Evolutionary conservation across 2,888 invertebrate genomes (phyloP), one percentile per base, ranked within the genome.

Genomic region (Eupithecia abbreviata): DNA sequence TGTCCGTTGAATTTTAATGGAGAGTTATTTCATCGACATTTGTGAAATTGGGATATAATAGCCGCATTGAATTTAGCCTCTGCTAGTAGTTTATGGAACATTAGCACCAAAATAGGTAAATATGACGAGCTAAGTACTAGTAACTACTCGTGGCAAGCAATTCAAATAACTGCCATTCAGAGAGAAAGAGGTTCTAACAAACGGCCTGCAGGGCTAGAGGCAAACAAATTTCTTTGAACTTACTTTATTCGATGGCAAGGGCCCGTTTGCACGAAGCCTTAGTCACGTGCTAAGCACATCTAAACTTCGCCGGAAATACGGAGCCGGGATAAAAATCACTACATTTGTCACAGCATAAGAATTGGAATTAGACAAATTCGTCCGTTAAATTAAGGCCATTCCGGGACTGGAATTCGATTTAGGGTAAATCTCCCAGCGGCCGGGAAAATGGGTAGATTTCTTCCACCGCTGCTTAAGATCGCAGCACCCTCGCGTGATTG

Each of bases 291-390:
- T 81, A 81, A 82, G 82, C 82, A 84, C 82, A 79, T 70, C 72
- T 75, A 79, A 86, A 86, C 83, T 86, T 86, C 74, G 73, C 75
- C 81, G 78, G 82, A 84, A 85, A 84, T 82, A 90, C 91, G 89
- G 79, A 80, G 85, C 74, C 86, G 85, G 92, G 92, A 93, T 93
- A 92, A 92, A 92, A 92, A 93, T 93, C 91, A 91, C 90, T 90
- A 93, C 92, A 93, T 94, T 93, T 92, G 92, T 93, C 93, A 93
- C 92, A 90, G 93, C 90, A 91, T 91, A 92, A 92, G 93, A 93
- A 94, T 94, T 91, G 92, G 93, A 94, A 94, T 94, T 93, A 93
- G 91, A 94, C 93, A 93, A 94, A 94, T 94, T 94, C 93, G 92
- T 90, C 92, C 92, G 93, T 94, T 93, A 94, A 94, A 94, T 94